phyloP scores from a whole-genome alignment of 2,797 vertebrate species.

The Rhincodon typus region DNA sequence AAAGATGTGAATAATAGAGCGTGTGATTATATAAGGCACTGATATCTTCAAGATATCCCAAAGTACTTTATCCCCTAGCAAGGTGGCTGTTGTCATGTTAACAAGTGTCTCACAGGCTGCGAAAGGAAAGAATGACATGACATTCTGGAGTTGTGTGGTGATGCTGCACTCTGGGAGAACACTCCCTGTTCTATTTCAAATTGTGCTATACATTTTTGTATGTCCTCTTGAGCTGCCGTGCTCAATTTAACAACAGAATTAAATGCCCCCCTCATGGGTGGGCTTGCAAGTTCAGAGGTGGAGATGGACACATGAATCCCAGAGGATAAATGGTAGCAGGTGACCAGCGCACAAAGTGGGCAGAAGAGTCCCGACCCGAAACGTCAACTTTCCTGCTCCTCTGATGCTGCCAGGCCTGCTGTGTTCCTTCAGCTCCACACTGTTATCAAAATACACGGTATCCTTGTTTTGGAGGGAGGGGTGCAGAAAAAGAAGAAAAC shows the following conservation, averaged over 20 bases:
- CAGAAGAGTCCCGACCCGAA: no score
- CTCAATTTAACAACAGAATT: background rate
- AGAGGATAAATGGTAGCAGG: no score
- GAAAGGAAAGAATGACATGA: background rate
- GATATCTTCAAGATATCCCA: background rate
- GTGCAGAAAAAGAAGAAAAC: no score
- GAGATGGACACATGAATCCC: no score
- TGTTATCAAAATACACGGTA: no score
- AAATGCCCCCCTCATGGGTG: background rate
- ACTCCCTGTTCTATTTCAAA: background rate
- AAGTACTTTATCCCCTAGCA: background rate
- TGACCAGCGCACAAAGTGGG: no score
- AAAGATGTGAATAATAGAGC: background rate
- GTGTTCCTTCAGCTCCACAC: no score
- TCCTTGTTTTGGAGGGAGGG: no score
- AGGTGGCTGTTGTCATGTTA: background rate
- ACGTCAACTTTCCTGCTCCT: no score
- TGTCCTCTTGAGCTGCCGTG: background rate
- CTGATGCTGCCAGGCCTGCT: no score
- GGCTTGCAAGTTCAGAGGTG: no score
- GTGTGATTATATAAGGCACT: background rate
- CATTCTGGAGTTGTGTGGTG: background rate
- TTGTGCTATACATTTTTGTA: background rate
- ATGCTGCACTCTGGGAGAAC: background rate
- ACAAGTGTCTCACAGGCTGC: background rate